These are phyloP conservation scores for Heliconius charithonia DNA, from an alignment of 2,888 invertebrate species.

Conservation along the genomic window DNA sequence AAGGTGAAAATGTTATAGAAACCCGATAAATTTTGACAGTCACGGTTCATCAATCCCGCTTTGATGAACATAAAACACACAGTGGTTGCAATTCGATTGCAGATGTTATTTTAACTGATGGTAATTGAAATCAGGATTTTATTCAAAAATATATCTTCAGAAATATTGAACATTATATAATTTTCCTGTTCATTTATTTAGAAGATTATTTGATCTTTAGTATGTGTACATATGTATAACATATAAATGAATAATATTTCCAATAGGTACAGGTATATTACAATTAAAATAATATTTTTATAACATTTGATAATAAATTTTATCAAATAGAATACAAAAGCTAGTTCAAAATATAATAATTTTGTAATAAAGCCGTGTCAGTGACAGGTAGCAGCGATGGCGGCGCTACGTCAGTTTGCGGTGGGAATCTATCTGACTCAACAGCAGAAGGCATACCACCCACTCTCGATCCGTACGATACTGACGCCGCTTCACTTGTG, in stretches of 20 bases:
- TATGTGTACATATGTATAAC: too few species aligned
- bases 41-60: neutral
- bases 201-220: too few species aligned
- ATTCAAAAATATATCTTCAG: too few species aligned
- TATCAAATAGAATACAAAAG: neutral
- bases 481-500: constrained; percentile 88
- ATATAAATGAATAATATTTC: too few species aligned
- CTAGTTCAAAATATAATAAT: constrained; percentile 9
- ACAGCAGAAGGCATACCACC: constrained; percentile 89
- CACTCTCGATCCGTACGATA: constrained; percentile 86
- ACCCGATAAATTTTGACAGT: neutral
- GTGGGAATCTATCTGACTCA: constrained; percentile 91
- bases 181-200: too few species aligned
- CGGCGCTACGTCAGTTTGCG: constrained; percentile 90
- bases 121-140: neutral
- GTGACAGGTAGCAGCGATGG: constrained; percentile 89
- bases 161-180: too few species aligned
- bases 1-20: neutral
- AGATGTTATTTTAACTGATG: neutral
- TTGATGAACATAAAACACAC: neutral
- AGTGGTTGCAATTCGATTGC: neutral
- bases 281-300: neutral
- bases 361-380: constrained; percentile 54
- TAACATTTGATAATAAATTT: neutral
- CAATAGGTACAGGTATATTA: neutral